Percentiles rank a stretch among this genome's conserved stretches.
Conservation (phyloP, 2,888 invertebrate genomes). For the Allacma fusca region DNA sequence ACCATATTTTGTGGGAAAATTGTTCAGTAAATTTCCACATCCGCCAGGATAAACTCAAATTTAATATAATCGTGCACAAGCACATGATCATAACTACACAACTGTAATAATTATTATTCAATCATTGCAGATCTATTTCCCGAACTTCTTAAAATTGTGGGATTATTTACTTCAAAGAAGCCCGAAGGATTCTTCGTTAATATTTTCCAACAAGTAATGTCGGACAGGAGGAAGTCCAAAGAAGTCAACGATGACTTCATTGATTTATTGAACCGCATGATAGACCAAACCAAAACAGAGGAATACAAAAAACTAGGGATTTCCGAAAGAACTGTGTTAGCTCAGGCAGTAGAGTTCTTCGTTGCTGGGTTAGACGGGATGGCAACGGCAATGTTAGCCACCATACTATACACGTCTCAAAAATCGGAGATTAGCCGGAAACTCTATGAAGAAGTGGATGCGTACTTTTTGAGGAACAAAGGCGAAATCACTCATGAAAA, state of each 20-base stretch:
- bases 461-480: slow-evolving; percentile 4
- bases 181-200: slow-evolving; percentile 42
- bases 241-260: slow-evolving; percentile 47
- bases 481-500: slow-evolving; percentile 41
- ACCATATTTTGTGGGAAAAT: neutral
- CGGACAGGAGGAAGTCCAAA: slow-evolving; percentile 43
- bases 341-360: slow-evolving; percentile 56
- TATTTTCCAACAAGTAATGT: slow-evolving; percentile 51
- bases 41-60: no score
- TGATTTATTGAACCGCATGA: slow-evolving; percentile 48
- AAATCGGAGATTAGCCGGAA: no score
- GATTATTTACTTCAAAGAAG: neutral
- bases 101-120: neutral
- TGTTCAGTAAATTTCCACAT: no score
- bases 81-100: no score
- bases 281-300: slow-evolving; percentile 38
- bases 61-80: no score
- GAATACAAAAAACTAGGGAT: slow-evolving; percentile 50
- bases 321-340: slow-evolving; percentile 51
- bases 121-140: neutral
- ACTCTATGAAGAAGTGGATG: slow-evolving; percentile 30
- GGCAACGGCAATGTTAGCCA: neutral
- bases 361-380: slow-evolving; percentile 58
- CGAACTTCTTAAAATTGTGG: neutral
- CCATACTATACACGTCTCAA: no score